A percentile compares a stretch with the other conserved stretches of the same genome.
These are phyloP conservation scores for Coecobrya sp. DNA, from an alignment of 2,888 invertebrate species.

Conservation along the genomic window DNA sequence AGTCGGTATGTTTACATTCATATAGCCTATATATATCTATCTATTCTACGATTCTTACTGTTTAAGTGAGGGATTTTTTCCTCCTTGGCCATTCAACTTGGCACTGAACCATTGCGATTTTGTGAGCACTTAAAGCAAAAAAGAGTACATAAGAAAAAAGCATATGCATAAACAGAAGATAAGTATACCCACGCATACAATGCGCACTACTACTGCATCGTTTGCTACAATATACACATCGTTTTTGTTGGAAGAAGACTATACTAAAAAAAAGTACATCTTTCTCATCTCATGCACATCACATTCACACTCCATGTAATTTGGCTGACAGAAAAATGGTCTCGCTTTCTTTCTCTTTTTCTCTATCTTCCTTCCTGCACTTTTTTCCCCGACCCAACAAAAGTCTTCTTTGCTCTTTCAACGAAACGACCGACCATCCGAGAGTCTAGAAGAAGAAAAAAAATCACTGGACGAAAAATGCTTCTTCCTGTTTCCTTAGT, in stretches of 20 bases:
- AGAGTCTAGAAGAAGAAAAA: constrained; percentile 37
- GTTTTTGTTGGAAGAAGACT: constrained; percentile 21
- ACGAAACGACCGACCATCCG: constrained; percentile 23
- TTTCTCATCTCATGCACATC: constrained; percentile 82
- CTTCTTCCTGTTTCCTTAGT: constrained; percentile 55
- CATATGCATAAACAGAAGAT: constrained; percentile 50
- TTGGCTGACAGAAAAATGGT: constrained; percentile 84
- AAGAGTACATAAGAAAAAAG: constrained; percentile 18
- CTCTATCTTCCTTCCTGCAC: constrained; percentile 78
- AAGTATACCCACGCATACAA: neutral
- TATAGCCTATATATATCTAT: no score
- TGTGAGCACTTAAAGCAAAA: constrained; percentile 42
- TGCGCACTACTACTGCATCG: neutral
- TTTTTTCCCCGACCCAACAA: constrained; percentile 63
- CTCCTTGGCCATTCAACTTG: constrained; percentile 52
- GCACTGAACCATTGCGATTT: constrained; percentile 56
- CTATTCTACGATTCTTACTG: neutral
- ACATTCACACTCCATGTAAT: constrained; percentile 85
- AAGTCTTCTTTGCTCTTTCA: constrained; percentile 65
- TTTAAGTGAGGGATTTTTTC: neutral
- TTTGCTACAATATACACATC: no score
- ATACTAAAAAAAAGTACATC: constrained; percentile 41
- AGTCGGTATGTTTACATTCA: neutral
- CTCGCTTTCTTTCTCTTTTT: constrained; percentile 73
- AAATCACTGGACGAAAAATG: constrained; percentile 70